Base-by-base conservation (phyloP, 1,140 invertebrate species). In the Euglossa dilemma region DNA sequence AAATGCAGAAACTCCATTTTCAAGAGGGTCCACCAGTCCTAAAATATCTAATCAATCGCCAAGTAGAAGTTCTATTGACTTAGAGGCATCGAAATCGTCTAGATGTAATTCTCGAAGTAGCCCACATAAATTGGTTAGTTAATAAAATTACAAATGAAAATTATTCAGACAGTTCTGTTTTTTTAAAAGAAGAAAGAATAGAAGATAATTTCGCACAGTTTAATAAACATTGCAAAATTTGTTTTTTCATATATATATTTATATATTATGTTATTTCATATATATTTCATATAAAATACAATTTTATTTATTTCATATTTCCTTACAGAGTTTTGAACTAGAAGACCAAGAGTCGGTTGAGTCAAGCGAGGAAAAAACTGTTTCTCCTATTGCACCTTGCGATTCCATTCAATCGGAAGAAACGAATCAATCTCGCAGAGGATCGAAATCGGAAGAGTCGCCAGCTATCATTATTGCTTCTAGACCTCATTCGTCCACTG, bases 391-490 rank as follows among this genome's bases (percentile, higher is more conserved):
- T 50, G 23, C 71, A 52, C 78, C 73, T 12, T 61, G 72, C 23
- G 73, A 83, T 43, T 82, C 77, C 50, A 36, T 72, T 25, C 78
- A 66, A 23, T 43, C 61, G 12, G 66, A 64, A 23, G 79, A 80
- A 28, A 23, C 25, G 14, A 61, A 9, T 52, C 25, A 63, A 25
- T 63, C 82, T 52, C 76, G 43, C 45, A 77, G 45, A 18, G 81
- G 14, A 57, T 87, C 71, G 28, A 76, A 70, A 72, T 52, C 56
- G 36, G 57, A 12, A n/a, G 77, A 87, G 28, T 87, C 85, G n/a
- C 85, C 85, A n/a, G 59, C 85, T 1, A 87, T 87, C 56, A 77
- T 87, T 36, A 87, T 87, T 59, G 86, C 86, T 12, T 87, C 86
- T 23, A 80, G 85, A 7, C 85, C 86, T n/a, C 85, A 87, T 74